Base-by-base conservation (phyloP, 2,113 vertebrate species). In the Sapajus apella region DNA sequence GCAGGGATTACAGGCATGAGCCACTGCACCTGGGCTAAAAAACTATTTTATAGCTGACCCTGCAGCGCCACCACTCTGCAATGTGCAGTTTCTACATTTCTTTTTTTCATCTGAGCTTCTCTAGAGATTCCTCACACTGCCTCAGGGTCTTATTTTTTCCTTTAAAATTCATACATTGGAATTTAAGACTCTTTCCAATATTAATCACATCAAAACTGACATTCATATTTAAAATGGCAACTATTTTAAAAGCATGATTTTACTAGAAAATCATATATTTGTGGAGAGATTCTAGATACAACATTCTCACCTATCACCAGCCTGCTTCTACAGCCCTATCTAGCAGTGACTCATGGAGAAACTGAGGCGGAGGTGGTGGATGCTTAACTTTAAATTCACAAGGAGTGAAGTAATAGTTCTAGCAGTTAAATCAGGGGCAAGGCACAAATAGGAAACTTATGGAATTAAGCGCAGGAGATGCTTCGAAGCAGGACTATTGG, bases 51-150 rank as follows among this genome's bases (percentile, higher is more conserved):
- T 17, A 25, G 25, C 11, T 47, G 55, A 21, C 5, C 25, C 2
- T 2, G 17, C 6, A 37, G 16, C 3, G 6, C 13, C 1, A 35
- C 0, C 35, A 45, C 0, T 55, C 52, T 20, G 17, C 3, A 45
- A 40, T 1, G 12, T 55, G 32, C 16, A 17, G 6, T 45, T 86
- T 47, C 37, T 37, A 2, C 13, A 45, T 25, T 32, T 72, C 43
- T 25, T 91, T 45, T 35, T n/a, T 72, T 37, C 45, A 79, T 80
- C 16, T 32, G 37, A 84, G 45, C 18, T 30, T 61, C 40, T 66
- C 9, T 7, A 0, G 6, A 2, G 9, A 5, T 32, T 25, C 10
- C 11, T 88, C 2, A 45, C 3, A 21, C 12, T 32, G 14, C 16
- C 18, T 6, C 6, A 6, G 0, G 6, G 30, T 68, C 68, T 56